Evolutionary conservation across 1,140 invertebrate genomes (phyloP), one percentile per base, ranked within the genome.

Genomic region (Brachionus asplanchnoidis): DNA sequence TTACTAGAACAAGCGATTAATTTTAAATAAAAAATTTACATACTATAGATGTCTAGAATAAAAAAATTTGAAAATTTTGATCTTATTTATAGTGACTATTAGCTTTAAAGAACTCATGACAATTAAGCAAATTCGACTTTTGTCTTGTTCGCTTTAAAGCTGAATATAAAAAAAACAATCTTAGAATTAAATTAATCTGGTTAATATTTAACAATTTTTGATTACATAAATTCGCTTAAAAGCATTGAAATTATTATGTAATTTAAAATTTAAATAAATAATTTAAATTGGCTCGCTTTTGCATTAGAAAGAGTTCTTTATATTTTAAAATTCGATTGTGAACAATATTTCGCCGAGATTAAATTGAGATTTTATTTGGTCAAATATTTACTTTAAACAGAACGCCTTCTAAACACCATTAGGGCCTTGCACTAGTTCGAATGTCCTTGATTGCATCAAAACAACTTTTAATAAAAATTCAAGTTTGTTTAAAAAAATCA

Each of bases 191-290:
- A 60, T 60, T 60, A 60, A 60, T 60, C 53, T 60, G 53, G 53
- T 60, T 60, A 60, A 60, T 60, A 60, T 60, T 60, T 60, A 60
- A 11, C 53, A 60, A 60, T 20, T 60, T 60, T 60, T 60, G 53
- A 60, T 60, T 60, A 60, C 53, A 60, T 60, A 60, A 60, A 60
- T 60, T 60, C 20, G 5, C 53, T 26, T 60, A 60, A 60, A 60
- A 60, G 53, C 23, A 60, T 60, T 60, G 20, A 60, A 20, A 60
- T 60, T 60, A 60, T 60, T 60, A 60, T 60, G 53, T 9, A 60
- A 60, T 60, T 60, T 60, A 60, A 60, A 60, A 60, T 60, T 60
- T 60, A 60, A 60, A 60, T 60, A 60, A 60, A 60, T 60, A 60
- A 60, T 20, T 60, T 60, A 60, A 60, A 60, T 60, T 60, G 53